These are phyloP conservation scores for Dendronephthya gigantea DNA, from an alignment of 64 coral and sea anemone genomes.

Conservation along the genomic window DNA sequence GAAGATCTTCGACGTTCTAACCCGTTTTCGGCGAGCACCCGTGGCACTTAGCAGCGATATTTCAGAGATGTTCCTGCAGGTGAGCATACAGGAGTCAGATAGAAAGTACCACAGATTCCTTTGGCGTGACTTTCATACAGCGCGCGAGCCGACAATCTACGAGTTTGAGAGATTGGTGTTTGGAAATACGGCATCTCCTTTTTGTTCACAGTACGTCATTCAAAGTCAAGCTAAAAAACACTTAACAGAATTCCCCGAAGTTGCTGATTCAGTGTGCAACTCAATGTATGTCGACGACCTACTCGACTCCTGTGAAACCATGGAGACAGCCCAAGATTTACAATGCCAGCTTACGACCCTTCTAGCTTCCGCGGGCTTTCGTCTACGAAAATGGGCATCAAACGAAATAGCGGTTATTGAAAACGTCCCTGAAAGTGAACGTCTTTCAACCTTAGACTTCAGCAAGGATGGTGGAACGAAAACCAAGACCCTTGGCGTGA, in stretches of 20 bases:
- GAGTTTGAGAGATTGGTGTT: neutral
- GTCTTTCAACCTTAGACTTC: neutral
- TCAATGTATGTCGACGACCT: neutral
- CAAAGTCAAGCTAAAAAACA: neutral
- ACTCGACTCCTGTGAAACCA: neutral
- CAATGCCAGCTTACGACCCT: neutral
- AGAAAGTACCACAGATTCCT: slow-evolving; percentile 9
- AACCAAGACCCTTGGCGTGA: neutral
- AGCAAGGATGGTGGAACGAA: neutral
- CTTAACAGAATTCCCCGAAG: neutral
- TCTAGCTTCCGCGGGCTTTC: neutral
- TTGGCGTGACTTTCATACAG: neutral
- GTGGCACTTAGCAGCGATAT: neutral
- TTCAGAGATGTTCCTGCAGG: neutral
- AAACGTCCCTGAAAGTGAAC: neutral
- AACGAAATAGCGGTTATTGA: neutral
- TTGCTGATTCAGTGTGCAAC: neutral
- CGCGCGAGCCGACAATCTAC: neutral
- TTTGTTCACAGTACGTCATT: neutral
- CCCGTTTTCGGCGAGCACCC: neutral
- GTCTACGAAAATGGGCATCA: neutral
- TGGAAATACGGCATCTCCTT: slow-evolving; percentile 7
- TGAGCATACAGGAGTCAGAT: neutral
- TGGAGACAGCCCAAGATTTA: neutral
- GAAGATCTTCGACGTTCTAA: neutral